Evolutionary conservation across 2,888 invertebrate genomes (phyloP), one percentile per base, ranked within the genome.

Genomic region (Lochmaea capreae): DNA sequence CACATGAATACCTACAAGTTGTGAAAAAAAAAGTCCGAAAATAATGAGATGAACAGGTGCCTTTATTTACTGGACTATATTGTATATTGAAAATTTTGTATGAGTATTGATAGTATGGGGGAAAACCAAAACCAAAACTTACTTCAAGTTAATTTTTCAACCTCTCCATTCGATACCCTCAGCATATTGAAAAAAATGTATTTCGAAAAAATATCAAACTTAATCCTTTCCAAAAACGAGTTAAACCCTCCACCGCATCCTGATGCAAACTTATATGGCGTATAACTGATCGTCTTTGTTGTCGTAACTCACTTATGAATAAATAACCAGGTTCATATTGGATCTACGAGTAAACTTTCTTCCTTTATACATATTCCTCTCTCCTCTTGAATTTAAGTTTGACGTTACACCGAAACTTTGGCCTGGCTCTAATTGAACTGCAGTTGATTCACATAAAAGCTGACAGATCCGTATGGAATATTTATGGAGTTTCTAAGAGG

Each of bases 401-500:
- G 46, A 46, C 46, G 3, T 46, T 12, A 46, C 46, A 46, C 3
- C 46, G 1, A 14, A 46, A 46, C 46, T 12, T 14, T 46, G 14
- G 46, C 46, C 46, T 14, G 12, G 46, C 46, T 46, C 46, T 46
- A 11, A 46, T 46, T 46, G 11, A 46, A 46, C 46, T 14, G 33
- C 33, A 39, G 33, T 39, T 39, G 6, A 33, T 11, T 43, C 12
- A 59, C 59, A 22, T 16, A 18, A 22, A 33, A 33, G 6, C 33
- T 4, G 18, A 33, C 14, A 59, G 26, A 59, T 59, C 33, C 12
- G n/a, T 26, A 26, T 59, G 26, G n/a, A 59, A 49, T 65, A 65
- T 65, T 65, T 33, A 65, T 65, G 12, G 52, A 65, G 26, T 65
- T 16, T 33, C 26, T 12, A 39, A 52, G 11, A 54, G 16, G 39